phyloP scores from a whole-genome alignment of 2,797 vertebrate species.

The Spea hammondii region DNA sequence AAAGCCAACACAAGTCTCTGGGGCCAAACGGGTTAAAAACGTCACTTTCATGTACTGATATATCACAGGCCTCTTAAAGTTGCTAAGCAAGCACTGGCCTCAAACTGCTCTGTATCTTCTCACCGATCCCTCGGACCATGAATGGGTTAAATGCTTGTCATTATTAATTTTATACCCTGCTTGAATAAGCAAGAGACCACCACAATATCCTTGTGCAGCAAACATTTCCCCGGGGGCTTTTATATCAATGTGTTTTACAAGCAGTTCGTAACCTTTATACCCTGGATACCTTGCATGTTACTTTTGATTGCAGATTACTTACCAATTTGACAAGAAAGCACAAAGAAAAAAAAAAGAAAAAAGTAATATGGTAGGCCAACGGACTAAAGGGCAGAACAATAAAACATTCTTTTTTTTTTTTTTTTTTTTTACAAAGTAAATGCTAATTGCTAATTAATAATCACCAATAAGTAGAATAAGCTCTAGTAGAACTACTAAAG shows the following conservation, averaged over 20 bases:
- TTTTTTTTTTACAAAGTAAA: too few relatives aligned
- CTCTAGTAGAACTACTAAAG: too few relatives aligned
- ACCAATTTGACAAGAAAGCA: conserved; percentile 60
- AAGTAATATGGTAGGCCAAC: too few relatives aligned
- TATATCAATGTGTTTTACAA: conserved; percentile 70
- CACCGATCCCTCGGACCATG: background rate
- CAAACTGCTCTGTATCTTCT: background rate
- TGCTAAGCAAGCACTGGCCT: background rate
- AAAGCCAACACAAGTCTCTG: too few relatives aligned
- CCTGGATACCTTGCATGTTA: conserved; percentile 62
- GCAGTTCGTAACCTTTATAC: conserved; percentile 74
- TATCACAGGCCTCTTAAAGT: background rate
- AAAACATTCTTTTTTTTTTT: too few relatives aligned
- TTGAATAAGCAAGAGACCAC: conserved; percentile 37
- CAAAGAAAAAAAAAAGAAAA: too few relatives aligned
- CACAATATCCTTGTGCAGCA: conserved; percentile 50
- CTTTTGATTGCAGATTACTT: conserved; percentile 57
- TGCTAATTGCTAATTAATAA: too few relatives aligned
- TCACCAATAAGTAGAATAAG: too few relatives aligned
- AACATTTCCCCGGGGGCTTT: conserved; percentile 61
- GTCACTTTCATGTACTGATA: background rate
- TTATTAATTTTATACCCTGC: background rate
- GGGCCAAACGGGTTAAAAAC: too few relatives aligned
- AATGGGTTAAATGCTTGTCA: background rate
- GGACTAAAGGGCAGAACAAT: too few relatives aligned